Percentiles rank a stretch among this genome's conserved stretches.
These are phyloP conservation scores for Ennomos quercinarius DNA, from an alignment of 2,888 invertebrate species.

Conservation along the genomic window DNA sequence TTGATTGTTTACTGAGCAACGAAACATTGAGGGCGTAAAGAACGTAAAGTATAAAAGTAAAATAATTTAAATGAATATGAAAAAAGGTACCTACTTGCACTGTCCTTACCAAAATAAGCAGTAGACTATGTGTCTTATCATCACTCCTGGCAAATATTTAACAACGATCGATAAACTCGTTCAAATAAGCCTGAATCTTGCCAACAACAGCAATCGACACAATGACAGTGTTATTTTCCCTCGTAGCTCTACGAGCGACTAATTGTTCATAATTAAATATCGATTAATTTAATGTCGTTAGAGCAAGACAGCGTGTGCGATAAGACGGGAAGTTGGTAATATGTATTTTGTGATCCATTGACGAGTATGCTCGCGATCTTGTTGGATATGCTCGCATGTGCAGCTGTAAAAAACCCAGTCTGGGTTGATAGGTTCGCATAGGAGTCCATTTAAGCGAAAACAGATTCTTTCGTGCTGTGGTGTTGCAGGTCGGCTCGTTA, in stretches of 20 bases:
- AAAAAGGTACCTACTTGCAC: too few relatives aligned
- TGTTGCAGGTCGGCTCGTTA: too few relatives aligned
- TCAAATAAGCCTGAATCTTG: constrained; percentile 7
- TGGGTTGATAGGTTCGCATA: too few relatives aligned
- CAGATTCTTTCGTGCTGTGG: too few relatives aligned
- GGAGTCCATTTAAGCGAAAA: too few relatives aligned
- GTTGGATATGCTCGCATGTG: neutral
- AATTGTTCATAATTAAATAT: constrained; percentile 29
- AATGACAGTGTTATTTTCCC: constrained; percentile 11
- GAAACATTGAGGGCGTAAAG: too few relatives aligned
- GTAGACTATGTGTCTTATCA: too few relatives aligned
- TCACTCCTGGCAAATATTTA: neutral
- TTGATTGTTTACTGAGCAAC: too few relatives aligned
- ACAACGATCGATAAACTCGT: neutral
- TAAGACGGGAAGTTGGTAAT: constrained; percentile 63
- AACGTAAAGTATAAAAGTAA: too few relatives aligned
- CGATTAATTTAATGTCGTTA: constrained; percentile 65
- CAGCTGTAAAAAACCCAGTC: too few relatives aligned
- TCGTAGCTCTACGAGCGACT: constrained; percentile 22
- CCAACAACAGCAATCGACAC: constrained; percentile 2
- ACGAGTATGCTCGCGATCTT: neutral
- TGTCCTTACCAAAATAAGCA: too few relatives aligned
- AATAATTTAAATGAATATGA: too few relatives aligned
- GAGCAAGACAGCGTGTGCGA: constrained; percentile 68
- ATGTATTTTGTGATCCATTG: constrained; percentile 40